Base-by-base conservation (phyloP, 2,888 invertebrate species). In the Sarcophaga carnaria region DNA sequence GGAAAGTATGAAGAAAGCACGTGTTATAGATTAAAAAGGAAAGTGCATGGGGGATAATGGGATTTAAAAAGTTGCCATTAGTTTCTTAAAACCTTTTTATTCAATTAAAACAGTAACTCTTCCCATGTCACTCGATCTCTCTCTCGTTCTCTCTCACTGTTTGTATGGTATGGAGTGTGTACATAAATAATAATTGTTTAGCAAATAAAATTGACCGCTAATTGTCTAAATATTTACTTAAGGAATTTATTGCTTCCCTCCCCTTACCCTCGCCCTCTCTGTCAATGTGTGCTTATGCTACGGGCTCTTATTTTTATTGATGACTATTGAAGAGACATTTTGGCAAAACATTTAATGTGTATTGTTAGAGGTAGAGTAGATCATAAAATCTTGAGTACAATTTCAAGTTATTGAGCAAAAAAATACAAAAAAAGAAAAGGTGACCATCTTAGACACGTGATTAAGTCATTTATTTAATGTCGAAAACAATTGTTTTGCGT, bases 171-270 rank as follows among this genome's bases (percentile, higher is more conserved):
- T 62, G 6, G 10, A 47, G 37, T 66, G n/a, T 20, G 17, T 45
- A 45, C 11, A 67, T 45, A 11, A 70, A 79, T 54, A 27, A 82
- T 82, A 84, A 84, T 87, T 84, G 20, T 79, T 84, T 81, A 82
- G 81, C 84, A 84, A 87, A 87, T 76, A 69, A 76, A 87, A 79
- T 82, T 84, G 84, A 87, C 87, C 87, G 81, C 87, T 87, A 87
- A 87, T 87, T 87, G 87, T 82, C 81, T 47, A 84, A 82, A 87
- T 87, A 87, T 87, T 87, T 87, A 84, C 84, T 84, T 72, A 17
- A 45, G 20, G 37, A 67, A 67, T 45, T 67, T 47, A 20, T 45
- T 12, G 54, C 49, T 49, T 2, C 49, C 17, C 12, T 3, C 10
- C 37, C 17, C 12, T 27, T 2, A 2, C 12, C 25, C 12, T 27